A percentile compares a stretch with the other conserved stretches of the same genome.
Evolutionary conservation across 2,797 vertebrate genomes (phyloP).

Genomic region (Danio jaintianensis): DNA sequence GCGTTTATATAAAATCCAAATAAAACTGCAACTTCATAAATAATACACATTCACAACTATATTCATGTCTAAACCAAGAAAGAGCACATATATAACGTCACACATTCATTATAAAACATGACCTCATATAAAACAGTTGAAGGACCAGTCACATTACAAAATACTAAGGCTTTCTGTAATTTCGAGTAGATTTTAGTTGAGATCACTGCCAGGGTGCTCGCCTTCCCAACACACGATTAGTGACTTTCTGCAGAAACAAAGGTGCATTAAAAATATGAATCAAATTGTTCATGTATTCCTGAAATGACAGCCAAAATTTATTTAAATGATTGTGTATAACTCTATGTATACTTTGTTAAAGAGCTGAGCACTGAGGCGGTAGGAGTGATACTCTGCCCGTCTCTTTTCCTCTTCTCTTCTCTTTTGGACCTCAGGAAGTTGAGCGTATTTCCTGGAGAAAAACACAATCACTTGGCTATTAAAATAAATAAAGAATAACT

Average conservation of each 20-base stretch:
- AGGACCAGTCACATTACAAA: neutral
- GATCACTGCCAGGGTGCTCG: constrained; percentile 37
- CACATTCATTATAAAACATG: neutral
- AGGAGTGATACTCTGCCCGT: constrained; percentile 79
- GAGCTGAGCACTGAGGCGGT: constrained; percentile 87
- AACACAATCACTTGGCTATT: neutral
- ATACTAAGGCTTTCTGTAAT: neutral
- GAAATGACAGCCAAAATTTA: neutral
- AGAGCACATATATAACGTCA: neutral
- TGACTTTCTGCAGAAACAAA: constrained; percentile 54
- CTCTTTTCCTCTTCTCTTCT: constrained; percentile 85
- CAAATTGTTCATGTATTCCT: neutral
- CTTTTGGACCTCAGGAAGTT: constrained; percentile 88
- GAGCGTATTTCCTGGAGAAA: constrained; percentile 86
- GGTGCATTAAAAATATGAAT: neutral
- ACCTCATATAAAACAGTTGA: neutral
- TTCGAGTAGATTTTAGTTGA: neutral
- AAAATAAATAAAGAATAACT: neutral
- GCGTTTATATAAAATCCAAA: neutral
- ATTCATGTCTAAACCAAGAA: constrained; percentile 6
- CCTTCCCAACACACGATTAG: constrained; percentile 52
- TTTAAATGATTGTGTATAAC: neutral
- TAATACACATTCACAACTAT: neutral
- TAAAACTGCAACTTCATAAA: constrained; percentile 8
- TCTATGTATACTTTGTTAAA: constrained; percentile 83